Base-by-base conservation (phyloP, 2,113 vertebrate genomes). In the Origma solitaria region DNA sequence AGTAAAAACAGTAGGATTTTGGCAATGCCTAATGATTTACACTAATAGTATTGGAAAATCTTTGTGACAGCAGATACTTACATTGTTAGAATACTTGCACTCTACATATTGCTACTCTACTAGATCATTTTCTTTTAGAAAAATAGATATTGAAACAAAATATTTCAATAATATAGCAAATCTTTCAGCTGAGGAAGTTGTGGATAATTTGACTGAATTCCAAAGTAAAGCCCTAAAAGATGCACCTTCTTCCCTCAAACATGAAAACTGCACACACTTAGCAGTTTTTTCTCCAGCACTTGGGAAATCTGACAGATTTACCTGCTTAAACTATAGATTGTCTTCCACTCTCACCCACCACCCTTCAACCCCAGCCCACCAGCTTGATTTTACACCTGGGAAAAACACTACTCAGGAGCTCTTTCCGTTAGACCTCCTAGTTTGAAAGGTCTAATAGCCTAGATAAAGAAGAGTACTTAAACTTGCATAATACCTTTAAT, bases 401-500 rank as follows among this genome's bases (percentile, higher is more conserved):
- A 96, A 96, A 96, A 88, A 38, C 82, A 85, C 95, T 96, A 90
- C 82, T 93, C 93, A 93, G 80, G 88, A 90, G 82, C 88, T 86
- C 44, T 95, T 96, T 96, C 90, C 70, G 81, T 94, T 82, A 92
- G 85, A 93, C 85, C 94, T 85, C 64, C 82, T 86, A 62, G 90
- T 92, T 58, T 53, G 82, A 94, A 95, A 96, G 96, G 94, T 96
- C 96, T 94, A 95, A 95, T 96, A 94, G 85, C 94, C 76, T 82
- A 93, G 90, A 97, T 95, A 96, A 94, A 97, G 94, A 92, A 82
- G 60, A 90, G 86, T 96, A 90, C 94, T 97, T 96, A 96, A 96
- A 97, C 76, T 95, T 94, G 90, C 92, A 82, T 96, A 97, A 96
- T 96, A 94, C 37, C 85, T 92, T 96, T 93, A 97, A 97, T 78